phyloP scores from a whole-genome alignment of 2,888 invertebrate genomes.

The Cephus sareptanus region DNA sequence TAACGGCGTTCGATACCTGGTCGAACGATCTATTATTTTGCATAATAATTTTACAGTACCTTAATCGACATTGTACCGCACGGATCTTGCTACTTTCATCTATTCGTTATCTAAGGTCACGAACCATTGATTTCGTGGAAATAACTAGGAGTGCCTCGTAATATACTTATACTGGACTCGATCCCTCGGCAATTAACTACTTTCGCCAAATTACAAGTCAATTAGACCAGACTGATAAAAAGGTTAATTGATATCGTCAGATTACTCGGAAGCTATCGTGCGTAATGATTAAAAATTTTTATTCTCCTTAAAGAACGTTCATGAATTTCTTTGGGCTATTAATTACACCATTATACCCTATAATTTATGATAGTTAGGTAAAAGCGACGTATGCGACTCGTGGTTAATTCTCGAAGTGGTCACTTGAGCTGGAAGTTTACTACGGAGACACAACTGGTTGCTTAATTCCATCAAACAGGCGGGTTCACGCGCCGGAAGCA shows the following conservation, averaged over 20 bases:
- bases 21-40: constrained; percentile 48
- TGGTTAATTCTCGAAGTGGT: not conserved
- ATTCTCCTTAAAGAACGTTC: not conserved
- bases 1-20: constrained; percentile 49
- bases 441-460: constrained; percentile 41
- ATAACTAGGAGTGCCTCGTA: not conserved
- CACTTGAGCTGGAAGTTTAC: not conserved
- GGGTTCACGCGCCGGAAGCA: constrained; percentile 58
- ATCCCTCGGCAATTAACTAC: not conserved
- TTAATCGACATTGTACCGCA: not conserved
- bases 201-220: not conserved
- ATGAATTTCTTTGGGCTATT: not conserved
- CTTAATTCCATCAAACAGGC: constrained; percentile 59
- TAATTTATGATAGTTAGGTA: not conserved
- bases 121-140: not conserved
- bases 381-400: not conserved
- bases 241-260: not conserved
- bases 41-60: not conserved
- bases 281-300: not conserved
- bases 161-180: not conserved
- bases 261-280: not conserved
- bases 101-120: not conserved
- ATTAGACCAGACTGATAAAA: not conserved
- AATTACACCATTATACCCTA: not conserved
- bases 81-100: not conserved